Evolutionary conservation across 1,140 invertebrate genomes (phyloP), one percentile per base, ranked within the genome.

Genomic region (Drosophila sucinea): DNA sequence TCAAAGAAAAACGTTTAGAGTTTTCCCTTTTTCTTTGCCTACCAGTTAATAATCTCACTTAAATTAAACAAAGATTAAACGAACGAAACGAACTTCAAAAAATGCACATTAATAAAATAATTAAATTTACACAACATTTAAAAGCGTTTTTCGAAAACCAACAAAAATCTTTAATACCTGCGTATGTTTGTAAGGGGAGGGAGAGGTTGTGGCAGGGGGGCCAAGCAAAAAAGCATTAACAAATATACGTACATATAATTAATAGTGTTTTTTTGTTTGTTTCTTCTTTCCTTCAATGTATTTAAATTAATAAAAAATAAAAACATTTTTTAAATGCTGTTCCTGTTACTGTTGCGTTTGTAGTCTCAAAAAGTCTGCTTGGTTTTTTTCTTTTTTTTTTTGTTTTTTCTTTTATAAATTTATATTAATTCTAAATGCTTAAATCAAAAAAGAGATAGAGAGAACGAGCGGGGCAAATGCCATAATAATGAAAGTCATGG

Each of bases 321-420:
- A 89, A 89, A 87, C 83, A 87, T 87, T 87, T 87, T 86, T 70
- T 86, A 86, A 87, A 89, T 89, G 84, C 84, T 84, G 77, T 89
- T 89, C 84, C 84, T 89, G 84, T 89, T 89, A 90, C 76, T 90
- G 84, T 89, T 89, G 84, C 84, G 84, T 89, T 89, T 87, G 74
- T 84, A 89, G 84, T 89, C 84, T 89, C 84, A 89, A 89, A 77
- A 89, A 81, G 85, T 89, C 69, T 79, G 67, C 68, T 89, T 64
- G 63, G 69, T 54, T 71, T 61, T 60, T 30, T 62, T 7, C 29
- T 32, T 56, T 2, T n/a, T 56, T 66, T 44, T 10, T 61, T 71
- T 44, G n/a, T 57, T 41, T 32, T 40, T 32, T 41, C 64, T 54
- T 51, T n/a, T 33, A 8, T 60, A 6, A 38, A 32, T 60, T 51